Evolutionary conservation across 2,888 invertebrate species (phyloP).

Genomic region (Brenthis daphne): DNA sequence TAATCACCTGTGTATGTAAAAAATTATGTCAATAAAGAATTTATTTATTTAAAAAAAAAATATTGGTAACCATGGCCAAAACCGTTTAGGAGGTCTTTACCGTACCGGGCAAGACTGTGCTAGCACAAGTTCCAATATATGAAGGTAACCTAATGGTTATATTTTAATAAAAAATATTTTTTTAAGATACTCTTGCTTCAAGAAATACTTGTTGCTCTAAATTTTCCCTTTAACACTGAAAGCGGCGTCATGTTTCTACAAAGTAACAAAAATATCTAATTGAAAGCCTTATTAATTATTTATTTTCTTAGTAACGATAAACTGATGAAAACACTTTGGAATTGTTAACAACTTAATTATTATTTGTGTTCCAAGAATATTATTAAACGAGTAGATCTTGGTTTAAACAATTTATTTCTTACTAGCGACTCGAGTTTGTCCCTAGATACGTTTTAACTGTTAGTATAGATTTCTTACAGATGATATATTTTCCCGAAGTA

Average conservation of each 20-base stretch:
- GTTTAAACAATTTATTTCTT: too few relatives aligned
- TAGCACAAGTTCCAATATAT: constrained; percentile 5
- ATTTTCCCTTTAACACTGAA: constrained; percentile 21
- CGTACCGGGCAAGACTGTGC: too few relatives aligned
- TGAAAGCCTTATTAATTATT: constrained; percentile 8
- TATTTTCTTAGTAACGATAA: background rate
- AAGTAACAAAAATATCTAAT: constrained; percentile 17
- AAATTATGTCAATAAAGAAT: too few relatives aligned
- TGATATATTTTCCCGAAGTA: too few relatives aligned
- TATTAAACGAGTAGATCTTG: background rate
- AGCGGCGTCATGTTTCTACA: constrained; percentile 4
- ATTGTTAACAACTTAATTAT: background rate
- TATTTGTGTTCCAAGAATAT: background rate
- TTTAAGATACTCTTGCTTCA: constrained; percentile 26
- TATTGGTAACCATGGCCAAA: too few relatives aligned
- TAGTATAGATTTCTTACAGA: too few relatives aligned
- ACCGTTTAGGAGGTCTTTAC: too few relatives aligned
- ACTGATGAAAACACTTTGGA: background rate
- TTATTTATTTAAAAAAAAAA: too few relatives aligned
- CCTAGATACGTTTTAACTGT: background rate
- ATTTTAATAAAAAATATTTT: constrained; percentile 19
- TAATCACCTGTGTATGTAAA: too few relatives aligned
- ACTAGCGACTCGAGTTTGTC: background rate
- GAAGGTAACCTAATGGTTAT: constrained; percentile 17
- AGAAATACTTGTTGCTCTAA: constrained; percentile 17